Evolutionary conservation across 2,888 invertebrate species (phyloP), one percentile per base, ranked within the genome.

Genomic region (Plebejus melissa): DNA sequence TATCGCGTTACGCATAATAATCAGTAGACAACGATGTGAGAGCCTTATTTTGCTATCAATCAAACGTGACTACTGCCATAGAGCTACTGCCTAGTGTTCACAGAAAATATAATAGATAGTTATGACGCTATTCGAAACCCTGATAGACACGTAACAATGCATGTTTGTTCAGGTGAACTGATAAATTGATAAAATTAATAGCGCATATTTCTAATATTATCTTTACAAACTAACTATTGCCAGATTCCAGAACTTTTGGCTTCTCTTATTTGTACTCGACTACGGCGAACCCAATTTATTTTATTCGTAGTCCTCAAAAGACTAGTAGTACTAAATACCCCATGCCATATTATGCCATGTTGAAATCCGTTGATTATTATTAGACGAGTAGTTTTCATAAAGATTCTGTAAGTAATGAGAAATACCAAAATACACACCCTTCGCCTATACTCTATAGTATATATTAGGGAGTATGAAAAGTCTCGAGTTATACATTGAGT

Each of bases 131-230:
- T 65, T 36, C 13, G 1, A 65, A 13, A 65, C 65, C 65, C 65
- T 65, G 65, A 32, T 13, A 65, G 13, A 65, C 32, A 65, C 65
- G 32, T 65, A 65, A 65, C 65, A 65, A 65, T 65, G 32, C 11
- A 2, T 65, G 65, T 65, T 13, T 32, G 16, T 32, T 32, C 32
- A 65, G 65, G 65, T 65, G 65, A 65, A 65, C 65, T 32, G 65
- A 65, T 65, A 65, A 65, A 36, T 65, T 65, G 65, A 65, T 65
- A 32, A 13, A 36, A 65, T 32, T 60, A 65, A 32, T 36, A 65
- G 65, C 65, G 32, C 9, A 32, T 7, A 11, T 11, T 11, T 32
- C 13, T 13, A 11, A 11, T 7, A 60, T 13, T 32, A 32, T 11
- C 32, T 32, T 13, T 65, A 32, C 65, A 65, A 65, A 32, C 4